Evolutionary conservation across 2,113 vertebrate genomes (phyloP).

Genomic region (Mastomys natalensis): DNA sequence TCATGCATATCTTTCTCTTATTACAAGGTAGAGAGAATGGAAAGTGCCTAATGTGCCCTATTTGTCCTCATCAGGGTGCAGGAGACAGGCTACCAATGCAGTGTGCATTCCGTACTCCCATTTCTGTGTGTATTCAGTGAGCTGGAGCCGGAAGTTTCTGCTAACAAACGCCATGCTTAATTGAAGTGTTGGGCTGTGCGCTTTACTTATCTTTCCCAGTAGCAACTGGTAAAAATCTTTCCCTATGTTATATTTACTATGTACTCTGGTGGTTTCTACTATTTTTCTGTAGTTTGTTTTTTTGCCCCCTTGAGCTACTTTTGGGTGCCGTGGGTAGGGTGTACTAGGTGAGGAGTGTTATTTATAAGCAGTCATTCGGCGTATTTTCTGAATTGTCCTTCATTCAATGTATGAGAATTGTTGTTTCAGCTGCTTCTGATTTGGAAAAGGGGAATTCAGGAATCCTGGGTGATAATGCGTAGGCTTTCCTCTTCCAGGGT

Average conservation of each 20-base stretch:
- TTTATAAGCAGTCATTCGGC: slow-evolving; percentile 36
- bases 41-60: not conserved
- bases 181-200: not conserved
- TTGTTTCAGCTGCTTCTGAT: slow-evolving; percentile 53
- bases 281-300: not conserved
- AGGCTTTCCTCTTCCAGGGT: slow-evolving; percentile 35
- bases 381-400: slow-evolving; percentile 34
- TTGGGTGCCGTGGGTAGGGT: not conserved
- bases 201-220: not conserved
- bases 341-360: not conserved
- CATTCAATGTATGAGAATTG: not conserved
- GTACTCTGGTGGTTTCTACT: not conserved
- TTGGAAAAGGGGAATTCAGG: slow-evolving; percentile 35
- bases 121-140: not conserved
- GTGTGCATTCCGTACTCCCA: not conserved
- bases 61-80: slow-evolving; percentile 4
- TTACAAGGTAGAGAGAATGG: not conserved
- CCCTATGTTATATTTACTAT: slow-evolving; percentile 16
- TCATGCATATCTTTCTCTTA: slow-evolving; percentile 22
- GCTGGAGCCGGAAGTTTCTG: not conserved
- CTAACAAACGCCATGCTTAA: not conserved
- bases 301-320: not conserved
- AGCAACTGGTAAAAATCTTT: not conserved
- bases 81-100: not conserved
- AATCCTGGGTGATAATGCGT: not conserved